Evolutionary conservation across 2,888 invertebrate genomes (phyloP).

Genomic region (Lasioglossum figueresi): DNA sequence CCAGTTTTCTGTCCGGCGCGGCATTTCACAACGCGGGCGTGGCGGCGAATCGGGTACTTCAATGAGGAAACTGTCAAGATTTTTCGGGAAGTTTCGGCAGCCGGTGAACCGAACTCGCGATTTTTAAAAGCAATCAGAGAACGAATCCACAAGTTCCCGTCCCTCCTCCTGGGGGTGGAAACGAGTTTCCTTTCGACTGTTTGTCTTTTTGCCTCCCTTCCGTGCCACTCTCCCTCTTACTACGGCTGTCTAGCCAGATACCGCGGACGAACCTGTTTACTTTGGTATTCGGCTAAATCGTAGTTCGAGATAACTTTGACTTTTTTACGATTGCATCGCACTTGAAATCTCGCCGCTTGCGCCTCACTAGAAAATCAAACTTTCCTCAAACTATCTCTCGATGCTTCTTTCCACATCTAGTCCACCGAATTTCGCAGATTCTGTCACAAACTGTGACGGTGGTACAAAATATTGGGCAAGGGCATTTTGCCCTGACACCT

Average conservation of each 20-base stretch:
- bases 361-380: conserved; percentile 31
- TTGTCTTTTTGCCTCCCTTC: conserved; percentile 29
- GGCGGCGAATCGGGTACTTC: conserved; percentile 27
- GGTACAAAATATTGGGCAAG: not conserved
- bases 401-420: not conserved
- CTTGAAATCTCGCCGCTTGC: not conserved
- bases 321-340: conserved; percentile 58
- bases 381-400: conserved; percentile 32
- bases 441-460: not conserved
- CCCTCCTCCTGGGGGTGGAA: conserved; percentile 28
- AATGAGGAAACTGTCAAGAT: conserved; percentile 54
- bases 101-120: conserved; percentile 32
- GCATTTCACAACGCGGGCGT: not conserved
- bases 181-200: conserved; percentile 59
- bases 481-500: not conserved
- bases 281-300: conserved; percentile 55
- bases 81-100: conserved; percentile 56
- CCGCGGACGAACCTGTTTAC: conserved; percentile 57
- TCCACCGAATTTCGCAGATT: conserved; percentile 18
- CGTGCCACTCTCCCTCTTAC: not conserved
- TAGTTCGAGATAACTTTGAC: conserved; percentile 66
- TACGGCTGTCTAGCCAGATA: conserved; percentile 13
- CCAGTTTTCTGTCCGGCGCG: not conserved
- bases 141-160: conserved; percentile 44
- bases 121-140: conserved; percentile 63